Evolutionary conservation across 23 tunicate species (phyloP).

Genomic region (Aplidium turbinatum): DNA sequence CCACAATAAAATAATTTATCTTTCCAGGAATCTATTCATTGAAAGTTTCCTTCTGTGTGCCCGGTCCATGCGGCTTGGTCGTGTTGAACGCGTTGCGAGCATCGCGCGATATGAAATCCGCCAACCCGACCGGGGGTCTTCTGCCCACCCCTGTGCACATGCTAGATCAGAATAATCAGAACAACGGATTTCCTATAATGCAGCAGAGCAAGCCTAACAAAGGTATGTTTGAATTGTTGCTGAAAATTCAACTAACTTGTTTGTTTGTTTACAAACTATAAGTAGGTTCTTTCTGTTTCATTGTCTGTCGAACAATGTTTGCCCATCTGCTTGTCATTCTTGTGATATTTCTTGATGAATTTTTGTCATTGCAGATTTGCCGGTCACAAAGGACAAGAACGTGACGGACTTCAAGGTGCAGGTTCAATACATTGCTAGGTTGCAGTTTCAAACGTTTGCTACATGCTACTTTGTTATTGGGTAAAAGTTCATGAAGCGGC

Average conservation of each 20-base stretch:
- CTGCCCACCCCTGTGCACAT: conserved; percentile 71
- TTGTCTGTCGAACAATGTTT: too few relatives aligned
- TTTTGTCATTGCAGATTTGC: too few relatives aligned
- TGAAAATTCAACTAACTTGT: neutral
- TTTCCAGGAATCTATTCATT: neutral
- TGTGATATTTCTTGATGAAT: too few relatives aligned
- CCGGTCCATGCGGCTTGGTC: conserved; percentile 92
- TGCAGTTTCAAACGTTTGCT: too few relatives aligned
- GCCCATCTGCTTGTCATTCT: too few relatives aligned
- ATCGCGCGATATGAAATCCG: conserved; percentile 75
- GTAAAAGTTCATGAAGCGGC: too few relatives aligned
- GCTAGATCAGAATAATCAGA: neutral
- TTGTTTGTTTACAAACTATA: too few relatives aligned
- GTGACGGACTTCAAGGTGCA: too few relatives aligned
- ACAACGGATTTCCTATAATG: neutral
- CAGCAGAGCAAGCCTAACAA: conserved; percentile 13
- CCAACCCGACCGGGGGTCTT: conserved; percentile 83
- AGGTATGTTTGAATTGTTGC: conserved; percentile 19
- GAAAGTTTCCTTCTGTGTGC: conserved; percentile 86
- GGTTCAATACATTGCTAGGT: too few relatives aligned
- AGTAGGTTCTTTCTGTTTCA: too few relatives aligned
- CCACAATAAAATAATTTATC: neutral
- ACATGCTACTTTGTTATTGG: too few relatives aligned
- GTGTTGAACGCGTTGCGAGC: conserved; percentile 78
- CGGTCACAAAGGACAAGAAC: too few relatives aligned